Evolutionary conservation across 1,140 invertebrate genomes (phyloP).

Genomic region (Hyles vespertilio): DNA sequence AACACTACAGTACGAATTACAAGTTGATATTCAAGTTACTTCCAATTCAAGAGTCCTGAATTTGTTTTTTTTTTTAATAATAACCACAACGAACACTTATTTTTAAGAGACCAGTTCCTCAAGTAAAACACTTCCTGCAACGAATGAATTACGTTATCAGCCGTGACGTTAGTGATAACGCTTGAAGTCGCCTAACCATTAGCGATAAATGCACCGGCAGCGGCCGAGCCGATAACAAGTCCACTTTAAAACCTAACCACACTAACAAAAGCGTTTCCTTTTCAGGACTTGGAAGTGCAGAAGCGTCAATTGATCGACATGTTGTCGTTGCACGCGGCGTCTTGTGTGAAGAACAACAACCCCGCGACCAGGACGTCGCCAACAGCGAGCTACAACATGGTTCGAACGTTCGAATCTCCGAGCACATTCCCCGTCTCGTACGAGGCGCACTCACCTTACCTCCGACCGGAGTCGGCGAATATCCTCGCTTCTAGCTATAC

Average conservation of each 20-base stretch:
- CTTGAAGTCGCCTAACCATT: conserved; percentile 17
- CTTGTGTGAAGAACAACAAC: conserved; percentile 80
- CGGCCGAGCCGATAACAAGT: conserved; percentile 10
- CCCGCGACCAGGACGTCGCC: conserved; percentile 48
- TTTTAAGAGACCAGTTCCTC: too few species aligned
- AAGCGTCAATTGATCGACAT: conserved; percentile 84
- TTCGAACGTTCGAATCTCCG: conserved; percentile 63
- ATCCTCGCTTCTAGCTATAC: conserved; percentile 73
- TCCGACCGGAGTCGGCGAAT: conserved; percentile 71
- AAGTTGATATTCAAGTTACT: too few species aligned
- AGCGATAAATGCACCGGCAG: conserved; percentile 14
- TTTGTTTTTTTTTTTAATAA: too few species aligned
- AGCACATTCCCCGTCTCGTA: conserved; percentile 60
- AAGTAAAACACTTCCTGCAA: too few species aligned
- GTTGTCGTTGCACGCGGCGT: conserved; percentile 82
- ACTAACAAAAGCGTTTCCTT: conserved; percentile 14
- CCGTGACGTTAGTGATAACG: conserved; percentile 20
- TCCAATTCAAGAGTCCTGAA: too few species aligned
- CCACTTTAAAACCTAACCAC: not conserved
- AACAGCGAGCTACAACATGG: conserved; percentile 54
- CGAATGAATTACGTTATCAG: conserved; percentile 9
- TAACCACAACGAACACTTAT: not conserved
- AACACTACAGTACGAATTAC: too few species aligned
- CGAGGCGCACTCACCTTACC: conserved; percentile 69
- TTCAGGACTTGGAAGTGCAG: conserved; percentile 84